Evolutionary conservation across 2,888 invertebrate genomes (phyloP), one percentile per base, ranked within the genome.

Genomic region (Acanthosepion lycidas): DNA sequence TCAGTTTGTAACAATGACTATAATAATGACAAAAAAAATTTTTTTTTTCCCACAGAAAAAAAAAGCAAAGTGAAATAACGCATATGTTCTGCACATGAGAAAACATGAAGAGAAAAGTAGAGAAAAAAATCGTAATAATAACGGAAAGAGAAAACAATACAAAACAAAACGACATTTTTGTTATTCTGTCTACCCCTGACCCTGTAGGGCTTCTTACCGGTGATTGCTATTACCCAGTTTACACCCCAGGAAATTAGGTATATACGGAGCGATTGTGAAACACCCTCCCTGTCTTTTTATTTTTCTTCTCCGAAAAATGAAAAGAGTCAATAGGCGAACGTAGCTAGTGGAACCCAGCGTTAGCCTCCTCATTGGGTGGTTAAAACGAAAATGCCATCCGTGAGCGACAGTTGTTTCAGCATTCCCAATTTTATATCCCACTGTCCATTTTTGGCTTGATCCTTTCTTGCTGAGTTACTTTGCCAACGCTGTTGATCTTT

Each of bases 331-430:
- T 78, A 78, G 78, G n/a, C 78, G 78, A 78, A n/a, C 78, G 78
- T 78, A n/a, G 78, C 78, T 33, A n/a, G 78, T 78, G 78, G 78
- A 78, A 78, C n/a, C 78, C n/a, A n/a, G 78, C 78, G 78, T 78
- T 78, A n/a, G 78, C 12, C 78, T n/a, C 78, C 78, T 93, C 93
- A 28, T 93, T 51, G 51, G n/a, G 93, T 93, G 93, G 48, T 93
- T 53, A 53, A n/a, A 53, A 93, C n/a, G 92, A 93, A 93, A 93
- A 93, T 93, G 53, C 51, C 93, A 93, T 93, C 51, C 49, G n/a
- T 49, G 51, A 93, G 93, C 93, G 93, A 93, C 93, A 93, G 93
- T 93, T 93, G 93, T 93, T 93, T 93, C 93, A 49, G 93, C 93
- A 49, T 49, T 53, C 23, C 51, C 93, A 93, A 49, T 93, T 93